phyloP scores from a whole-genome alignment of 2,888 invertebrate species.

The Hemicrepidius hirtus region DNA sequence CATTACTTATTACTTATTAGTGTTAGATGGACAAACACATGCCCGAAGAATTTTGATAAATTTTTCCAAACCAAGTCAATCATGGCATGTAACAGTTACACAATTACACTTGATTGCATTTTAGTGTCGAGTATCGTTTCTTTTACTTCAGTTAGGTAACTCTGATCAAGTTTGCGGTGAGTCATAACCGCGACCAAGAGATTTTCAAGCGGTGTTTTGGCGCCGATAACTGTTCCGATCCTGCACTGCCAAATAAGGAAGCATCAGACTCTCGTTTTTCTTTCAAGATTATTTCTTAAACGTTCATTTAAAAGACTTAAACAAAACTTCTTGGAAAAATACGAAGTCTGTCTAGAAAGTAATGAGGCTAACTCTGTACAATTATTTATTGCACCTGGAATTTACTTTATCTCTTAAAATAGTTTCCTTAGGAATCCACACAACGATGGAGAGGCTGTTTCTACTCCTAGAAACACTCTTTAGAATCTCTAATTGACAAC shows the following conservation, averaged over 20 bases:
- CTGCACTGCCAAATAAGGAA: slow-evolving; percentile 35
- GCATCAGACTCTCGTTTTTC: neutral
- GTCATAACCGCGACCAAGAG: slow-evolving; percentile 26
- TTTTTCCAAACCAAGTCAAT: neutral
- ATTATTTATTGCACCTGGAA: no score
- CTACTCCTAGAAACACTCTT: no score
- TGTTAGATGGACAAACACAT: no score
- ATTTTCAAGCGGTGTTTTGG: slow-evolving; percentile 28
- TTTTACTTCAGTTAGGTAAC: slow-evolving; percentile 14
- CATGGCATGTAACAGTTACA: neutral
- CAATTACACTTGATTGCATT: slow-evolving; percentile 8
- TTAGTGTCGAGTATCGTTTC: slow-evolving; percentile 18
- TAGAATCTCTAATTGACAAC: no score
- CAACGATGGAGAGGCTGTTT: no score
- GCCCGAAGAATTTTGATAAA: no score
- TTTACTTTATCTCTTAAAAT: no score
- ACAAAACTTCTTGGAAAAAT: no score
- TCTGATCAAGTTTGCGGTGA: slow-evolving; percentile 33
- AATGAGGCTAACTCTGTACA: no score
- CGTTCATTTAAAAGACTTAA: neutral
- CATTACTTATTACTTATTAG: no score
- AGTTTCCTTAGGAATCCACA: no score
- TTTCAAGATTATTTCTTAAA: neutral
- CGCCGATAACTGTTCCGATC: slow-evolving; percentile 31
- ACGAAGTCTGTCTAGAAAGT: no score